phyloP scores from a whole-genome alignment of 2,797 vertebrate species.

The Betta splendens region DNA sequence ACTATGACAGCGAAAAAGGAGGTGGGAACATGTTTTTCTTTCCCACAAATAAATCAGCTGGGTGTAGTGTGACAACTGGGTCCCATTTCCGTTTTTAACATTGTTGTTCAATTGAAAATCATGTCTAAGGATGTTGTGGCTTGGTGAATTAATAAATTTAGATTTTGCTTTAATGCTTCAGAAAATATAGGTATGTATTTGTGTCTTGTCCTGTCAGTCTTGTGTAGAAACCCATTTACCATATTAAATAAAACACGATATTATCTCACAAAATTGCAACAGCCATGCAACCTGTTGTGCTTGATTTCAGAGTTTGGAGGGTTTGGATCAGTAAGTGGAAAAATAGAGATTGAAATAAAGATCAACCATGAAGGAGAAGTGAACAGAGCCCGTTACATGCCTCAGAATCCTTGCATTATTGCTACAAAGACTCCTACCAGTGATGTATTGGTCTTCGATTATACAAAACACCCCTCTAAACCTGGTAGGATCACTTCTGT shows the following conservation, averaged over 20 bases:
- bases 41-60: too few species aligned
- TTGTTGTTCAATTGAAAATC: neutral
- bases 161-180: slow-evolving; percentile 41
- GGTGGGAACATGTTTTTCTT: slow-evolving; percentile 72
- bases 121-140: slow-evolving; percentile 11
- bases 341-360: slow-evolving; percentile 99
- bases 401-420: slow-evolving; percentile 97
- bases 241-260: neutral
- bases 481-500: slow-evolving; percentile 82
- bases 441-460: slow-evolving; percentile 97
- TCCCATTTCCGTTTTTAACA: neutral
- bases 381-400: slow-evolving; percentile 97
- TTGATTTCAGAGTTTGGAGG: slow-evolving; percentile 91
- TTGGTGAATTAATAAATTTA: slow-evolving; percentile 30
- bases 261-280: neutral
- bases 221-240: neutral
- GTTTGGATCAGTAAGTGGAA: slow-evolving; percentile 97
- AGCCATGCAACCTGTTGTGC: neutral
- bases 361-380: slow-evolving; percentile 99
- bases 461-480: slow-evolving; percentile 98
- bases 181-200: slow-evolving; percentile 28
- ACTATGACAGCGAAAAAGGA: slow-evolving; percentile 98
- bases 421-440: slow-evolving; percentile 98
- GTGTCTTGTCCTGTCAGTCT: slow-evolving; percentile 4
- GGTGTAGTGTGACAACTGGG: too few species aligned